phyloP scores from a whole-genome alignment of 2,888 invertebrate genomes.

The Phaonia tiefii region DNA sequence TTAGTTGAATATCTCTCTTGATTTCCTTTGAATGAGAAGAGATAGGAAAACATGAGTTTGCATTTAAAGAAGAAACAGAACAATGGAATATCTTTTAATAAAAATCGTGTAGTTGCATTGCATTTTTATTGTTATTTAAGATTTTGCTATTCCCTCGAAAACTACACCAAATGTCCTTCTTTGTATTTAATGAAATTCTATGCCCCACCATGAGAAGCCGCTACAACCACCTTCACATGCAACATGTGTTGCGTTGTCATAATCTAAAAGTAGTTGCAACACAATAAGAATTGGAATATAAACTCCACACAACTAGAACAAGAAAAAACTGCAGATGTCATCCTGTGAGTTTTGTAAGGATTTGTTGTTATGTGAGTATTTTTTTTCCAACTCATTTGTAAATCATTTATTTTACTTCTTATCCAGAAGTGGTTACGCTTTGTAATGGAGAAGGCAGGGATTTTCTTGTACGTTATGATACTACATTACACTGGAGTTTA shows the following conservation, averaged over 20 bases:
- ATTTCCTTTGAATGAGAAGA: constrained; percentile 13
- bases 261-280: not conserved
- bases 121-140: constrained; percentile 28
- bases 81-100: not conserved
- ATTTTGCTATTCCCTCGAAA: not conserved
- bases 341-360: not conserved
- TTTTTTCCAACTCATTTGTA: constrained; percentile 51
- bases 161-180: not conserved
- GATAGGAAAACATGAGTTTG: constrained; percentile 52
- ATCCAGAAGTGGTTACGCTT: not conserved
- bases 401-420: constrained; percentile 14
- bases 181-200: not conserved
- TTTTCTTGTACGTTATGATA: no score
- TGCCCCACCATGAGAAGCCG: not conserved
- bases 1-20: not conserved
- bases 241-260: constrained; percentile 54
- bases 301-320: not conserved
- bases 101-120: constrained; percentile 15
- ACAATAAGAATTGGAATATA: no score
- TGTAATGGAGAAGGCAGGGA: not conserved
- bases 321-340: constrained; percentile 31
- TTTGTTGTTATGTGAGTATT: constrained; percentile 48
- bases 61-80: constrained; percentile 43
- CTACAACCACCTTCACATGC: constrained; percentile 24
- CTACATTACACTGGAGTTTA: no score